Base-by-base conservation (phyloP, 2,113 vertebrate genomes). In the Colistium nudipinnis region DNA sequence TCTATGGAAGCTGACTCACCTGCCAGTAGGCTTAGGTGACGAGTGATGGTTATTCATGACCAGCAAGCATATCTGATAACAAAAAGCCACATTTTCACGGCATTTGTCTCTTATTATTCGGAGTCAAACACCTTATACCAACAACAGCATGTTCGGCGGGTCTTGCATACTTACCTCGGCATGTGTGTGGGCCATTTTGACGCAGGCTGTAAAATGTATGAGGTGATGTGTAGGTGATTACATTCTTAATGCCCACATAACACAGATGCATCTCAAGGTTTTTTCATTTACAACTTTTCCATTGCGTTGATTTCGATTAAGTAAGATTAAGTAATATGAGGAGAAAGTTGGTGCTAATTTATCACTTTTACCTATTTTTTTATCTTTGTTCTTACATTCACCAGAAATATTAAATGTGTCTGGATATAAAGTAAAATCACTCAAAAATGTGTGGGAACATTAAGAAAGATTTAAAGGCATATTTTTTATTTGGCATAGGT, bases 1-100 rank as follows among this genome's bases (percentile, higher is more conserved):
- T 19, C 16, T n/a, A 9, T 61, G 16, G 10, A 43, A 36, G 19
- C 6, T 38, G 49, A 78, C 75, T 62, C 33, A 80, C 63, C 63
- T 66, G 59, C 24, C 38, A 72, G 13, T 4, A 76, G 14, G 13
- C 28, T 56, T 14, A 54, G 12, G 22, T 69, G 12, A 11, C 4
- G 45, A 31, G n/a, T 49, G 70, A 60, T 22, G n/a, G 4, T 6
- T 57, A 53, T 63, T 14, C 67, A 72, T 30, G 12, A 27, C 3
- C 20, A 60, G 20, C 19, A 30, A 17, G 27, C 25, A 28, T 38
- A 43, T 16, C 66, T 60, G 48, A 60, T 31, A 44, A 52, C 10
- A 68, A 41, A 48, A 41, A 52, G 19, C 14, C 52, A 51, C 8
- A 49, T 14, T 48, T 65, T 76, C 19, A 56, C n/a, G 24, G 13